Evolutionary conservation across 2,888 invertebrate genomes (phyloP).

Genomic region (Parnassius orleans): DNA sequence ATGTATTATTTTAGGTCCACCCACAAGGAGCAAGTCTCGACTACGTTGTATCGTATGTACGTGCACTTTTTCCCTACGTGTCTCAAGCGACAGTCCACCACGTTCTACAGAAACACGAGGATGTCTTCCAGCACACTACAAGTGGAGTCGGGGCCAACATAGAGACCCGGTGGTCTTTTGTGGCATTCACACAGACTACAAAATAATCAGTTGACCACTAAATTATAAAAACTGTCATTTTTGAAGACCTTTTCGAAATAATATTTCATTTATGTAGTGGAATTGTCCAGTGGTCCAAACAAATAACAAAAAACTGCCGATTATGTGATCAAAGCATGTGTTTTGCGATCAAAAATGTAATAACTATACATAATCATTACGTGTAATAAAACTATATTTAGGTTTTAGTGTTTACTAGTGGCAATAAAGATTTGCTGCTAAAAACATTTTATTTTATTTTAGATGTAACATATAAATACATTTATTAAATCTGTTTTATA

Average conservation of each 20-base stretch:
- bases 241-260: neutral
- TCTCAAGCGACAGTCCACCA: conserved; percentile 88
- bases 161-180: conserved; percentile 93
- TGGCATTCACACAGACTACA: conserved; percentile 78
- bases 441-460: too few species aligned
- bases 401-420: neutral
- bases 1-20: conserved; percentile 84
- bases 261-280: neutral
- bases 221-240: neutral
- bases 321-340: neutral
- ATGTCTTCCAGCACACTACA: conserved; percentile 89
- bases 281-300: neutral
- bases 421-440: neutral
- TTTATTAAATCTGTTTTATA: too few species aligned
- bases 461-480: too few species aligned
- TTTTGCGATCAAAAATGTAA: neutral
- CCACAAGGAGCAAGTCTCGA: conserved; percentile 95
- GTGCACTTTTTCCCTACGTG: conserved; percentile 87
- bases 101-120: conserved; percentile 88
- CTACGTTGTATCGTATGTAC: conserved; percentile 94
- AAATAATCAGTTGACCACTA: neutral
- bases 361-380: neutral
- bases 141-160: conserved; percentile 92
- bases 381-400: neutral
- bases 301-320: too few species aligned